Base-by-base conservation (phyloP, 1,140 invertebrate genomes). In the Meloidogyne exigua region DNA sequence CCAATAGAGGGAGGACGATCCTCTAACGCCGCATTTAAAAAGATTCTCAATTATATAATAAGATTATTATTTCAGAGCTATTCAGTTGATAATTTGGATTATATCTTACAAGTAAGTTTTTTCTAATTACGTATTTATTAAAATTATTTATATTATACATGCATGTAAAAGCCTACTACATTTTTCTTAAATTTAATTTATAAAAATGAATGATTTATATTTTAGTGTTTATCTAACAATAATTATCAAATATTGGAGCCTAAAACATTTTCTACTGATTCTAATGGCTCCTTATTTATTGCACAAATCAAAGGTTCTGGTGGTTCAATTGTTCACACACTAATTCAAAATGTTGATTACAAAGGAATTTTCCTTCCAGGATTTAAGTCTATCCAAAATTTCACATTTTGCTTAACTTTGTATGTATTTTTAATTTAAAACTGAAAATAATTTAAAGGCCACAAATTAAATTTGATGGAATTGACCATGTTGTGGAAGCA, bases 401-500 rank as follows among this genome's bases (percentile, higher is more conserved):
- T 78, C 75, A 39, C 13, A 12, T 63, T 79, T 42, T 65, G 49
- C 49, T 25, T 15, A n/a, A 11, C 39, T 69, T 65, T 82, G 81
- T 85, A 76, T 79, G 77, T 65, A 75, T 26, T 71, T 49, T 26
- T 25, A 69, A 9, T 39, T 39, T 39, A 10, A 39, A 39, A 21
- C 23, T 98, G 91, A 84, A 84, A 15, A 15, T 26, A 88, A 66
- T 88, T 89, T 78, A 23, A 76, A 79, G 85, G 26, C 71, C 84
- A 12, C 32, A 36, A 13, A 76, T 83, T 25, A 21, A 66, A n/a
- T 49, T 83, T 39, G 32, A 62, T 39, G 62, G 79, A 92, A 92
- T 98, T 62, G 96, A 99, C 88, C 96, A 99, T 88, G 92, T 96
- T 44, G 96, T 99, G 21, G 95, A 95, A 15, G 98, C 98, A 89